phyloP scores from a whole-genome alignment of 2,113 vertebrate genomes.

The Ptychochromis oligacanthus region DNA sequence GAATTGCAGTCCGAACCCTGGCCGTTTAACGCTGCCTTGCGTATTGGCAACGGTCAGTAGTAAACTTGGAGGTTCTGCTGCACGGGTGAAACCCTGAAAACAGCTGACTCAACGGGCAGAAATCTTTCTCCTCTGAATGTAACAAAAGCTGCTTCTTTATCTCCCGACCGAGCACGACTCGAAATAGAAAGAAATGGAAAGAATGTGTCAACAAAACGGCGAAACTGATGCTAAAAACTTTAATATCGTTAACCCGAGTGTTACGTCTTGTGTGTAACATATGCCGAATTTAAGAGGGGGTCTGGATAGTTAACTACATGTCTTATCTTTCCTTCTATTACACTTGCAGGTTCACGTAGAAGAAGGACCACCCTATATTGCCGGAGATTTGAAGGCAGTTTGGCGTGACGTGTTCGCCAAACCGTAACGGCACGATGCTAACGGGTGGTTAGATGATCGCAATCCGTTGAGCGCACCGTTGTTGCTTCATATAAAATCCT shows the following conservation, averaged over 20 bases:
- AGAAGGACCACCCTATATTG: background rate
- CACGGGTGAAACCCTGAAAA: background rate
- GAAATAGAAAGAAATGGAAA: constrained; percentile 5
- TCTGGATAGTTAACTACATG: background rate
- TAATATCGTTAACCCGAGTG: background rate
- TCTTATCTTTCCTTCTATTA: rapidly evolving
- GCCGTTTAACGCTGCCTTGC: background rate
- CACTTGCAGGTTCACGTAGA: rapidly evolving
- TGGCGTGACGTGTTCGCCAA: constrained; percentile 42
- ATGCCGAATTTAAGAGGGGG: background rate
- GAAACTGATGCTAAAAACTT: background rate
- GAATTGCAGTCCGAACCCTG: background rate
- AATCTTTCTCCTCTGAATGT: background rate
- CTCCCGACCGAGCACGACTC: background rate
- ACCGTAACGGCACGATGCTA: constrained; percentile 19
- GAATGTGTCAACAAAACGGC: background rate
- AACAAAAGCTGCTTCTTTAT: background rate
- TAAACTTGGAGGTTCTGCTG: background rate
- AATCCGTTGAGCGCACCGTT: background rate
- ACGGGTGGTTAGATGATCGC: constrained; percentile 5
- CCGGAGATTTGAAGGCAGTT: background rate
- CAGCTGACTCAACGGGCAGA: background rate
- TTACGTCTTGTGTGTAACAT: background rate
- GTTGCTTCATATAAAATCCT: rapidly evolving
- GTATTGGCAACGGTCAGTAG: background rate